These are phyloP conservation scores for Drosophila saltans DNA, from an alignment of 1,140 invertebrate species.

Conservation along the genomic window DNA sequence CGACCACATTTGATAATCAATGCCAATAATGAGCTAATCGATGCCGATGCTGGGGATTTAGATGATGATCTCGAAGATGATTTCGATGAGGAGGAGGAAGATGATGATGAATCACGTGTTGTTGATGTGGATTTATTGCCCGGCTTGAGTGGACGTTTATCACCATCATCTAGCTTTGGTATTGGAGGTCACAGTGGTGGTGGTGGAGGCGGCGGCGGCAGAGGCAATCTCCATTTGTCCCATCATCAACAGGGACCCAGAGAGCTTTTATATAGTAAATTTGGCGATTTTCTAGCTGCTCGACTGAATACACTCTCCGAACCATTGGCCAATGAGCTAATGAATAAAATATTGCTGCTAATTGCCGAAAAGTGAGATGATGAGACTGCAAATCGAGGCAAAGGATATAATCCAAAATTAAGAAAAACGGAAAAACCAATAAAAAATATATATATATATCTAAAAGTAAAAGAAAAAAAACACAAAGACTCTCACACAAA, in stretches of 20 bases:
- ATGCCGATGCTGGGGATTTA: constrained; percentile 61
- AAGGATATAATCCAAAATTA: constrained; percentile 29
- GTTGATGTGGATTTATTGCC: constrained; percentile 51
- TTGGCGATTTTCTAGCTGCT: constrained; percentile 78
- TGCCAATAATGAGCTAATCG: constrained; percentile 69
- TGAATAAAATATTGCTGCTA: constrained; percentile 76
- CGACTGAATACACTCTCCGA: constrained; percentile 76
- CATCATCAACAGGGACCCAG: constrained; percentile 43
- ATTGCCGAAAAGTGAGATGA: constrained; percentile 69
- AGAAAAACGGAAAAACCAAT: constrained; percentile 15
- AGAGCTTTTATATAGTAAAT: constrained; percentile 75
- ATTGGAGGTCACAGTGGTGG: constrained; percentile 19
- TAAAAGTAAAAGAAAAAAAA: not conserved
- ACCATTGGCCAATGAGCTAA: constrained; percentile 74
- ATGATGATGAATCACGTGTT: constrained; percentile 47
- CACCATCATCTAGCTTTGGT: constrained; percentile 53
- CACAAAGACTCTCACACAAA: not conserved
- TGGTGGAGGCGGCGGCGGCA: not conserved
- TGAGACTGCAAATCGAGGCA: not conserved
- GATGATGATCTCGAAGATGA: constrained; percentile 50
- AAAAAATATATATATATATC: not conserved
- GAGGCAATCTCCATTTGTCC: constrained; percentile 17
- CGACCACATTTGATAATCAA: constrained; percentile 64
- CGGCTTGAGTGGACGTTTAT: constrained; percentile 42
- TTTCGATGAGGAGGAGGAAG: constrained; percentile 59